Evolutionary conservation across 2,113 vertebrate genomes (phyloP).

Genomic region (Elaphurus davidianus): DNA sequence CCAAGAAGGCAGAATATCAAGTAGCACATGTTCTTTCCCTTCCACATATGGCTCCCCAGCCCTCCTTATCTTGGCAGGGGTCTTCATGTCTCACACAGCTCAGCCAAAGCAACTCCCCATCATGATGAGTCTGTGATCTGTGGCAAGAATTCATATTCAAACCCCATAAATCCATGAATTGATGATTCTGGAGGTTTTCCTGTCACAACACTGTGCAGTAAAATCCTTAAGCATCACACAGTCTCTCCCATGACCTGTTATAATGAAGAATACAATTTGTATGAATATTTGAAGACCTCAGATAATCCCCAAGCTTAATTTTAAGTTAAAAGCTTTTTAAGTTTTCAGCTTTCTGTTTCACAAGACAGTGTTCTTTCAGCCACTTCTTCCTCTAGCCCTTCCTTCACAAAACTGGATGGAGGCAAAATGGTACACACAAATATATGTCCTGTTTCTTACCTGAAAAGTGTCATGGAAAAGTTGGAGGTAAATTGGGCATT

Average conservation of each 20-base stretch:
- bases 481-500: neutral
- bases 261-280: conserved; percentile 7
- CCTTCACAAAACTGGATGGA: neutral
- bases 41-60: fast-evolving
- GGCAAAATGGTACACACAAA: neutral
- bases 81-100: neutral
- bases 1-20: neutral
- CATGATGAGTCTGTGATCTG: neutral
- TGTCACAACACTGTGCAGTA: neutral
- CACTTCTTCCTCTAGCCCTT: neutral
- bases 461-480: neutral
- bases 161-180: neutral
- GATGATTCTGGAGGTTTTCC: conserved; percentile 21
- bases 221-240: neutral
- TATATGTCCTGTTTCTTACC: neutral
- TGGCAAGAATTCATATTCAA: conserved; percentile 12
- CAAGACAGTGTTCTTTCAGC: conserved; percentile 16
- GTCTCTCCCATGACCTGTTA: neutral
- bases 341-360: conserved; percentile 39
- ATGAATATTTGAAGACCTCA: conserved; percentile 45
- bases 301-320: conserved; percentile 64
- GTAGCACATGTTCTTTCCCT: neutral
- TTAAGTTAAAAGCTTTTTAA: conserved; percentile 47
- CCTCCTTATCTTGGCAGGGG: neutral
- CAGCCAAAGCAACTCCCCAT: neutral